phyloP scores from a whole-genome alignment of 2,888 invertebrate genomes.

The Octonoba sinensis region DNA sequence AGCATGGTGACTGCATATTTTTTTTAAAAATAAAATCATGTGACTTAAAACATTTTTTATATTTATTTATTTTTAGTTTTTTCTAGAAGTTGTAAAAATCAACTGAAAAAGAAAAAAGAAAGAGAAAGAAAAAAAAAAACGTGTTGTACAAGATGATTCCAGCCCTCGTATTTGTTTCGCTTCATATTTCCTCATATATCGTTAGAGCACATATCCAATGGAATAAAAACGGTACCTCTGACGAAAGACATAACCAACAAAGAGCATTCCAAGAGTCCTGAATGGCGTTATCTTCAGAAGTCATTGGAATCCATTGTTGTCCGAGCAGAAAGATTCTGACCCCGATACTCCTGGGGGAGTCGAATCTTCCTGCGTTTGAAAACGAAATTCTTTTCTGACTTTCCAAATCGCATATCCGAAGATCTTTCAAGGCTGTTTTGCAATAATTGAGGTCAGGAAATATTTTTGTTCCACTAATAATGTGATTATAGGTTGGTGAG shows the following conservation, averaged over 20 bases:
- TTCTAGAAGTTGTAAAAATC: too few relatives aligned
- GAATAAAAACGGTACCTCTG: conserved; percentile 12
- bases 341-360: conserved; percentile 26
- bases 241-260: conserved; percentile 27
- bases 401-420: conserved; percentile 36
- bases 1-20: too few relatives aligned
- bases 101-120: too few relatives aligned
- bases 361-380: conserved; percentile 1
- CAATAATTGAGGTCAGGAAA: conserved; percentile 42
- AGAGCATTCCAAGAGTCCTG: conserved; percentile 37
- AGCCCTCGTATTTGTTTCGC: too few relatives aligned
- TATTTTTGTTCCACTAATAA: conserved; percentile 31
- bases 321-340: conserved; percentile 30
- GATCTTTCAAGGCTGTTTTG: conserved; percentile 43
- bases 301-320: conserved; percentile 42
- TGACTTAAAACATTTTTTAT: too few relatives aligned
- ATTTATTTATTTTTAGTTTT: too few relatives aligned
- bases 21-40: too few relatives aligned
- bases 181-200: conserved; percentile 28
- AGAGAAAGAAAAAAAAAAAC: too few relatives aligned
- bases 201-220: too few relatives aligned
- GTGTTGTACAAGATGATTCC: too few relatives aligned
- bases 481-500: conserved; percentile 1
- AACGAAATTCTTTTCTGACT: conserved; percentile 9
- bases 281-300: conserved; percentile 43